Evolutionary conservation across 2,888 invertebrate genomes (phyloP).

Genomic region (Argyresthia goedartella): DNA sequence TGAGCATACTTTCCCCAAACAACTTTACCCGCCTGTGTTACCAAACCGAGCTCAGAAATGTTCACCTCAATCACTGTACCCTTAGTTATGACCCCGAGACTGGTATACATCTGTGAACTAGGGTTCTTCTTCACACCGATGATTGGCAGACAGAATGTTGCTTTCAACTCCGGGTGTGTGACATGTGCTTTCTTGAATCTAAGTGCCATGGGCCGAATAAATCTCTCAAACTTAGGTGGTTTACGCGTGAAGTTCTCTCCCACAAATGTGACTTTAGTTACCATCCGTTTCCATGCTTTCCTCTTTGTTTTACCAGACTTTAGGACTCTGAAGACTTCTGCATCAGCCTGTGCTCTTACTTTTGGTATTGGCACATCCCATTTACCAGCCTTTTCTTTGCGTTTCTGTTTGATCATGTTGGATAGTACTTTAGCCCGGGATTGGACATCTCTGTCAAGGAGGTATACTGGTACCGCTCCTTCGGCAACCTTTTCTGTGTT

Average conservation of each 20-base stretch:
- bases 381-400: conserved; percentile 99
- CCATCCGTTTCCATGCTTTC: conserved; percentile 99
- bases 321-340: conserved; percentile 95
- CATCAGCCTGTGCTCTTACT: conserved; percentile 95
- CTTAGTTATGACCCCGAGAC: conserved; percentile 97
- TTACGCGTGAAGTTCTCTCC: conserved; percentile 99
- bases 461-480: conserved; percentile 94
- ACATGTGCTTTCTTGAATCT: conserved; percentile 98
- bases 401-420: conserved; percentile 99
- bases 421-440: conserved; percentile 95
- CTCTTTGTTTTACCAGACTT: conserved; percentile 92
- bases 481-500: conserved; percentile 87
- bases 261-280: conserved; percentile 97
- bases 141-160: conserved; percentile 96
- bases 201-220: conserved; percentile 97
- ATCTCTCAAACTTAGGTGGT: conserved; percentile 98
- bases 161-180: conserved; percentile 98
- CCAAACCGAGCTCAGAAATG: conserved; percentile 97
- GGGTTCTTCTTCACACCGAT: conserved; percentile 99
- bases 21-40: conserved; percentile 98
- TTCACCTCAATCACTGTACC: conserved; percentile 98
- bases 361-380: conserved; percentile 99
- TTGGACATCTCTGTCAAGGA: conserved; percentile 97
- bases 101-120: conserved; percentile 96
- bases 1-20: conserved; percentile 99